Evolutionary conservation across 2,888 invertebrate genomes (phyloP).

Genomic region (Scaptomyza flava): DNA sequence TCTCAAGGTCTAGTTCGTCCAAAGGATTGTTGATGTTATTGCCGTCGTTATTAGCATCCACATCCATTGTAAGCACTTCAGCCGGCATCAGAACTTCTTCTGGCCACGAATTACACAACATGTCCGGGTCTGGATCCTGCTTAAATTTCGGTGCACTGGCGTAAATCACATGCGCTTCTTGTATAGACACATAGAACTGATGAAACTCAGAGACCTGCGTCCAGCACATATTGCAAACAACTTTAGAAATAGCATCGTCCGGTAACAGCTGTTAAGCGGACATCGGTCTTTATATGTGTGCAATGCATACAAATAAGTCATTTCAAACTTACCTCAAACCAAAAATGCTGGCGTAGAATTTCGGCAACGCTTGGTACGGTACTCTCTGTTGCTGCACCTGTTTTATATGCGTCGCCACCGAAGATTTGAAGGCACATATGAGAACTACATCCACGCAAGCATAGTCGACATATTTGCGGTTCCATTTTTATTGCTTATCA

Average conservation of each 20-base stretch:
- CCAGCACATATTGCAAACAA: conserved; percentile 82
- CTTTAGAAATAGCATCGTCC: conserved; percentile 75
- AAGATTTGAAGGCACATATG: conserved; percentile 80
- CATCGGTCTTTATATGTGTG: background rate
- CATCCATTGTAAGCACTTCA: conserved; percentile 59
- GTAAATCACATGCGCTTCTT: conserved; percentile 76
- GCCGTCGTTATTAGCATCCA: conserved; percentile 33
- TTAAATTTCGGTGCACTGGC: conserved; percentile 63
- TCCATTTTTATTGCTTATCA: conserved; percentile 53
- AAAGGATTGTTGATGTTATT: conserved; percentile 66
- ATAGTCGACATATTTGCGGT: conserved; percentile 78
- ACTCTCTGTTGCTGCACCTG: conserved; percentile 58
- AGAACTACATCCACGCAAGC: conserved; percentile 75
- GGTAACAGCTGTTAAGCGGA: conserved; percentile 65
- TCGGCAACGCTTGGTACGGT: conserved; percentile 71
- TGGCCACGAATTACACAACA: conserved; percentile 59
- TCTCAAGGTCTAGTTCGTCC: conserved; percentile 65
- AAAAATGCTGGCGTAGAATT: conserved; percentile 81
- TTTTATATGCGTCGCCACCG: conserved; percentile 56
- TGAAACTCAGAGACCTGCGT: conserved; percentile 81
- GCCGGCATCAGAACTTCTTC: conserved; percentile 67
- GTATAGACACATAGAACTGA: conserved; percentile 80
- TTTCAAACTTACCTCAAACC: conserved; percentile 77
- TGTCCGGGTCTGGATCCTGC: conserved; percentile 59
- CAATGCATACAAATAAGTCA: conserved; percentile 1